A percentile compares a stretch with the other conserved stretches of the same genome.
phyloP scores from a whole-genome alignment of 1,140 invertebrate genomes.

The Sesamia nonagrioides region DNA sequence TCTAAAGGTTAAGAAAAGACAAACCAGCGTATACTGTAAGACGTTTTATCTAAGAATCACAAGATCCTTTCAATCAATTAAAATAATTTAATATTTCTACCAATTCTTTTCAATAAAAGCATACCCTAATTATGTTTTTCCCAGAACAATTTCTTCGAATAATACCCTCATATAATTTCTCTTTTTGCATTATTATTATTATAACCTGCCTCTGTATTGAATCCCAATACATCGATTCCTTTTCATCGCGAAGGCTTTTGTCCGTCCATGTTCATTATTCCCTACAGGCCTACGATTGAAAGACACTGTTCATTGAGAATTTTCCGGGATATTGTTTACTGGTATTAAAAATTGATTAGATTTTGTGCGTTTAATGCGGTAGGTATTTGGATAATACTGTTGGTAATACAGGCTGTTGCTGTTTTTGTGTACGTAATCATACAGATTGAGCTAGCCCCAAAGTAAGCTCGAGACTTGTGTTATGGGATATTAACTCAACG shows the following conservation, averaged over 20 bases:
- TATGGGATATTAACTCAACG: too few relatives aligned
- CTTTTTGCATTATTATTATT: constrained; percentile 3
- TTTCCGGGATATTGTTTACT: constrained; percentile 16
- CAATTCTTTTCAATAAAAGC: not conserved
- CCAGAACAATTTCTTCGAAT: not conserved
- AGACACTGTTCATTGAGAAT: constrained; percentile 23
- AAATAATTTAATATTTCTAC: not conserved
- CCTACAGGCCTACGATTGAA: constrained; percentile 1
- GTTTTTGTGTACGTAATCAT: too few relatives aligned
- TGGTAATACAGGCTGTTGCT: too few relatives aligned
- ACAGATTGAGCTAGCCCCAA: too few relatives aligned
- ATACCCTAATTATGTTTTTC: not conserved
- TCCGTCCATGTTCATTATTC: constrained; percentile 25
- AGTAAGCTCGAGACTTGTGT: too few relatives aligned
- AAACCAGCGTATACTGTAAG: too few relatives aligned
- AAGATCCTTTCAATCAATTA: not conserved
- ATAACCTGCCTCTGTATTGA: constrained; percentile 29
- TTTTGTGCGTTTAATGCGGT: not conserved
- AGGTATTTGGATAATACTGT: not conserved
- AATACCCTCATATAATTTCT: constrained; percentile 8
- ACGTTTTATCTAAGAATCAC: not conserved
- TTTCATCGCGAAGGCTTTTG: constrained; percentile 25
- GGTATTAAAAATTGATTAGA: constrained; percentile 31
- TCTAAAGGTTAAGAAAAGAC: too few relatives aligned
- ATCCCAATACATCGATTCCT: constrained; percentile 20